phyloP scores from a whole-genome alignment of 2,113 vertebrate genomes.

The Sorex fumeus region DNA sequence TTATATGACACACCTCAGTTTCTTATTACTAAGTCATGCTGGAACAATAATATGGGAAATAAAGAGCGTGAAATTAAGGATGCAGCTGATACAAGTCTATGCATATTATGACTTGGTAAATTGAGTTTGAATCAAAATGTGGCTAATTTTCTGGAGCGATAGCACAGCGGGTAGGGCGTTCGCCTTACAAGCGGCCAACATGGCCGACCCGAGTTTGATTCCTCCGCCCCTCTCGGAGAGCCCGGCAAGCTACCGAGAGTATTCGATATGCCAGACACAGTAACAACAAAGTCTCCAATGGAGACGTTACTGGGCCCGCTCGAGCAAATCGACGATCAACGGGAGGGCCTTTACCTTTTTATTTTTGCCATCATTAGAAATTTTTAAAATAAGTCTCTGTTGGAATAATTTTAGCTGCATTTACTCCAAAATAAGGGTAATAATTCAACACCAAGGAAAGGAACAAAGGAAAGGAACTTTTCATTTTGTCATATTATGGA shows the following conservation, averaged over 20 bases:
- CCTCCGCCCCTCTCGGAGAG: too few species aligned
- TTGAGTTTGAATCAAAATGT: constrained; percentile 3
- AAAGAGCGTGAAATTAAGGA: neutral
- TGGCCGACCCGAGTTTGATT: too few species aligned
- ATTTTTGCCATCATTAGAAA: constrained; percentile 19
- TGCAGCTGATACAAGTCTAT: neutral
- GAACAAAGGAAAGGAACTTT: neutral
- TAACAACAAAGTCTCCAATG: too few species aligned
- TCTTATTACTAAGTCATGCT: neutral
- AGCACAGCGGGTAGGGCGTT: too few species aligned
- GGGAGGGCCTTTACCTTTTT: too few species aligned
- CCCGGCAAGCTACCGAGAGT: too few species aligned
- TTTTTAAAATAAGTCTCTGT: neutral
- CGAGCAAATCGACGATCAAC: too few species aligned
- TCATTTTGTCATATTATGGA: neutral
- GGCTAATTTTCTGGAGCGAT: too few species aligned
- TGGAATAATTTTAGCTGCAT: constrained; percentile 15
- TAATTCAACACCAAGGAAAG: neutral
- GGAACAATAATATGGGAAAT: neutral
- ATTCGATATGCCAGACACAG: too few species aligned
- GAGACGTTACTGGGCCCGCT: too few species aligned
- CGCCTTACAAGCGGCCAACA: too few species aligned
- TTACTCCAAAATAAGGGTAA: neutral
- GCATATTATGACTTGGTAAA: neutral
- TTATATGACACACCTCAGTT: neutral